These are phyloP conservation scores for Phoeniculus purpureus DNA, from an alignment of 2,797 vertebrate genomes.

Conservation along the genomic window DNA sequence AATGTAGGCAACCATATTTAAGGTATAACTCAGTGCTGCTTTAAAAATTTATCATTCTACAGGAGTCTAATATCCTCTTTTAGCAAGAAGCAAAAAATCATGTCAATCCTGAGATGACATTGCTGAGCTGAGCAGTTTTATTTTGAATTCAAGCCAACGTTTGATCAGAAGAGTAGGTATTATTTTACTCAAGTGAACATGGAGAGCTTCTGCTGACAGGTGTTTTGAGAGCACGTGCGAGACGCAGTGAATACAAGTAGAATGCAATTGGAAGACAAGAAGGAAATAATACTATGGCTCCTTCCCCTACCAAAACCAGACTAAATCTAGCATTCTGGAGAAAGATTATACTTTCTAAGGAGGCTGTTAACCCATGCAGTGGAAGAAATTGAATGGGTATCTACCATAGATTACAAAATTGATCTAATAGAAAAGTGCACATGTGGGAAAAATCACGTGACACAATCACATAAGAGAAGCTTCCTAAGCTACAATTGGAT, in stretches of 20 bases:
- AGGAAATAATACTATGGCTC: not conserved
- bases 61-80: not conserved
- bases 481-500: not conserved
- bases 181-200: not conserved
- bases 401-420: not conserved
- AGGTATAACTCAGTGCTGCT: not conserved
- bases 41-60: not conserved
- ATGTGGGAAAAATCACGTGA: not conserved
- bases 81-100: not conserved
- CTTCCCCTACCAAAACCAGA: not conserved
- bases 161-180: not conserved
- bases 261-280: not conserved
- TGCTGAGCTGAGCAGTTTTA: not conserved
- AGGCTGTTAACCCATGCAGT: not conserved
- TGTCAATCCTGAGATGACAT: not conserved
- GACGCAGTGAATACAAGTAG: not conserved
- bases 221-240: not conserved
- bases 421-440: not conserved
- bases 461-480: not conserved
- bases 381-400: not conserved
- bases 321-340: not conserved
- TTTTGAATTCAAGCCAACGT: not conserved
- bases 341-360: not conserved
- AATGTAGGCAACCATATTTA: not conserved
- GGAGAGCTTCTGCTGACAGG: not conserved